phyloP scores from a whole-genome alignment of 2,797 vertebrate genomes.

The Pangasius macronema region DNA sequence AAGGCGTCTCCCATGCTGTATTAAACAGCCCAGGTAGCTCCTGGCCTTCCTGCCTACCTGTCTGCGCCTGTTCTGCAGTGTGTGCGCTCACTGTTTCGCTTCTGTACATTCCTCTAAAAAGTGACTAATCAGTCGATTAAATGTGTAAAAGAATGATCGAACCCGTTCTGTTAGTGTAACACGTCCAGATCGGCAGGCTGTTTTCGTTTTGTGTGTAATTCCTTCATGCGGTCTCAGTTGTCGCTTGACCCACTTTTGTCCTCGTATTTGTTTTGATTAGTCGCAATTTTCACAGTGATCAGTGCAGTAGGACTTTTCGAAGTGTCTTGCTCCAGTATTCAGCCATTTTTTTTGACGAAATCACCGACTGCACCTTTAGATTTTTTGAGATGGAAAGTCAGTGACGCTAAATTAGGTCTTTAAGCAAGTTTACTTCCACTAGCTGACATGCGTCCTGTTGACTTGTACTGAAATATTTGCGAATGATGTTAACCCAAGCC shows the following conservation, averaged over 20 bases:
- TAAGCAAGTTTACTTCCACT: no score
- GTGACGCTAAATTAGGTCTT: background rate
- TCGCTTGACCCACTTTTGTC: no score
- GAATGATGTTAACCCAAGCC: background rate
- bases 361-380: background rate
- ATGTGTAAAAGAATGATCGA: background rate
- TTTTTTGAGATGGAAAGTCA: background rate
- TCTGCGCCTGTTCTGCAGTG: background rate
- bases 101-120: background rate
- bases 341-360: background rate
- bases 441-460: background rate
- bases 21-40: background rate
- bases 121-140: background rate
- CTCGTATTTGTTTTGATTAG: no score
- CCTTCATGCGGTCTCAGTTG: background rate
- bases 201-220: background rate
- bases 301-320: no score
- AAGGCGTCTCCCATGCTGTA: background rate
- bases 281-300: no score
- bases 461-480: background rate
- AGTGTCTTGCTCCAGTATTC: background rate
- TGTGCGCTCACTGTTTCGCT: background rate
- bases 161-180: background rate
- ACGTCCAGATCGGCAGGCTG: background rate
- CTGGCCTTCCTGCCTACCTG: background rate